phyloP scores from a whole-genome alignment of 2,888 invertebrate species.

The Chloromyia formosa region DNA sequence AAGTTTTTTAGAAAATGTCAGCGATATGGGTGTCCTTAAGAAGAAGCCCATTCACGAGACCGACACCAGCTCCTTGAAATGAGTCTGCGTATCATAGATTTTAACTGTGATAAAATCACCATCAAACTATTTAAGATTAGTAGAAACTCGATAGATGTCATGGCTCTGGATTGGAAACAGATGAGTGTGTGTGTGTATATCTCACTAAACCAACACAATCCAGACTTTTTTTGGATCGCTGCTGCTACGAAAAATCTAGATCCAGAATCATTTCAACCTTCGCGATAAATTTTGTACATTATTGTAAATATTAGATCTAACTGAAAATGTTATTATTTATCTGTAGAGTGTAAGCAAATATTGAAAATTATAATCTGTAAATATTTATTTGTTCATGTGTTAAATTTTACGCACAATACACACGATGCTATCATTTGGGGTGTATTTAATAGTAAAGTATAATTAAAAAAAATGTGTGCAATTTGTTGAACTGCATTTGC shows the following conservation, averaged over 20 bases:
- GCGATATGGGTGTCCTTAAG: constrained; percentile 88
- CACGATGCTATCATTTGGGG: neutral
- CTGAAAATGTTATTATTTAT: constrained; percentile 28
- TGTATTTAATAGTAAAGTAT: neutral
- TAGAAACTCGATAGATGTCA: neutral
- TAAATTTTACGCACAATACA: neutral
- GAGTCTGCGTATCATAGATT: constrained; percentile 25
- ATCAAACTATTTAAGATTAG: constrained; percentile 2
- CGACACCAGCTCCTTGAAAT: constrained; percentile 54
- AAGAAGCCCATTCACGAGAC: constrained; percentile 77
- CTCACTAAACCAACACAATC: too few relatives aligned
- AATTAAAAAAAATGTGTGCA: constrained; percentile 12
- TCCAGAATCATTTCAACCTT: neutral
- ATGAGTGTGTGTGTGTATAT: neutral
- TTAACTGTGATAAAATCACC: constrained; percentile 32
- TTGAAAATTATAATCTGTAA: constrained; percentile 12
- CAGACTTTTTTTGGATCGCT: neutral
- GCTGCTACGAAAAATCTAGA: neutral
- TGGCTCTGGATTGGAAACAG: neutral
- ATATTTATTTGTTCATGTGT: constrained; percentile 42
- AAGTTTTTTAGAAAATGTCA: constrained; percentile 90
- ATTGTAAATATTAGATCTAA: constrained; percentile 34
- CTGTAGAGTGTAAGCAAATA: neutral
- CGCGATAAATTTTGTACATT: constrained; percentile 1
- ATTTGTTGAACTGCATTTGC: constrained; percentile 31